phyloP scores from a whole-genome alignment of 2,113 vertebrate genomes.

The Platichthys stellatus region DNA sequence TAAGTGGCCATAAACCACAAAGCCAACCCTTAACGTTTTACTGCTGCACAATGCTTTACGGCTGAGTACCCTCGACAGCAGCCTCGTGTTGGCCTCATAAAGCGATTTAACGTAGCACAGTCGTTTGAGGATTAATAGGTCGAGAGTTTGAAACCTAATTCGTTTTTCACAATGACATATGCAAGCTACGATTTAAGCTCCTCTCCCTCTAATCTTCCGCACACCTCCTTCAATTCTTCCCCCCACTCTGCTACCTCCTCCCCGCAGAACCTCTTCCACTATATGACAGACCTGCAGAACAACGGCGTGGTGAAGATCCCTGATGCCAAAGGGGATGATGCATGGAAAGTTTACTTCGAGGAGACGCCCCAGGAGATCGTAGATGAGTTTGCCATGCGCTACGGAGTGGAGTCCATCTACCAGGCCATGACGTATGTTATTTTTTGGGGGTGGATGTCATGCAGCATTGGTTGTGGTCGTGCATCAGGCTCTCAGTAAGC shows the following conservation, averaged over 20 bases:
- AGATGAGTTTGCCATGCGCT: conserved; percentile 99
- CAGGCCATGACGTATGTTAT: conserved; percentile 97
- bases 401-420: conserved; percentile 98
- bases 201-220: background rate
- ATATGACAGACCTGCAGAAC: conserved; percentile 97
- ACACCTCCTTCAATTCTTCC: background rate
- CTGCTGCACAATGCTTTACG: conserved; percentile 38
- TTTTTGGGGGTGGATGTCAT: background rate
- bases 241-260: background rate
- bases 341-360: conserved; percentile 99
- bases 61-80: conserved; percentile 9
- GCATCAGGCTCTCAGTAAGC: background rate
- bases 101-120: conserved; percentile 35
- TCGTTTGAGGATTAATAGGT: conserved; percentile 21
- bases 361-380: conserved; percentile 98
- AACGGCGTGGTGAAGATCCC: conserved; percentile 97
- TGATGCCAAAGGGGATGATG: conserved; percentile 96
- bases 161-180: conserved; percentile 13
- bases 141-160: conserved; percentile 10
- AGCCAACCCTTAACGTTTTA: conserved; percentile 50
- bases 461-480: background rate
- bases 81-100: conserved; percentile 29
- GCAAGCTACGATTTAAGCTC: conserved; percentile 18
- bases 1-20: conserved; percentile 57
- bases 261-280: conserved; percentile 95